Evolutionary conservation across 2,797 vertebrate genomes (phyloP).

Genomic region (Bradypodion ventrale): DNA sequence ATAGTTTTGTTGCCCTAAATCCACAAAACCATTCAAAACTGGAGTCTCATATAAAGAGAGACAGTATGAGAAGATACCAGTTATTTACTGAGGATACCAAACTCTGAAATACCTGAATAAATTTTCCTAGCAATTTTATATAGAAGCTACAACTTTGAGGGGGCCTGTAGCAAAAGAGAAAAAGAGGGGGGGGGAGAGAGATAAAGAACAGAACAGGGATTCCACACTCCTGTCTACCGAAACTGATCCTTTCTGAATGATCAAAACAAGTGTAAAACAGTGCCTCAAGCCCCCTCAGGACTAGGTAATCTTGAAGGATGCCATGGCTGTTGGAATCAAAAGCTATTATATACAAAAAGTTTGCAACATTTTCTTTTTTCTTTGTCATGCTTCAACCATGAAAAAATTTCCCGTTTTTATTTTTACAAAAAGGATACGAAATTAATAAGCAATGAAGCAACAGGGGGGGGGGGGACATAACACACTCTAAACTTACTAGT

Average conservation of each 20-base stretch:
- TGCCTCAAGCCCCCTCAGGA: background rate
- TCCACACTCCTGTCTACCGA: background rate
- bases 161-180: background rate
- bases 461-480: conserved; percentile 4
- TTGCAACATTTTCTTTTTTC: background rate
- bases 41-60: background rate
- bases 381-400: background rate
- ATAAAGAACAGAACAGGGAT: background rate
- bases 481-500: conserved; percentile 77
- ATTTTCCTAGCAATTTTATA: background rate
- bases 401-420: conserved; percentile 29
- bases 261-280: background rate
- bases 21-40: background rate
- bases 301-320: background rate
- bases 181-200: too few species aligned
- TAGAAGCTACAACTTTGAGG: background rate
- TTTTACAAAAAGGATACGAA: conserved; percentile 21
- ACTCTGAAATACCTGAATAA: background rate
- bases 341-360: background rate
- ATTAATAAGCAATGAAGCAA: background rate
- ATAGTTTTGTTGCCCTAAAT: background rate
- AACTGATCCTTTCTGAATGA: background rate
- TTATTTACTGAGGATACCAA: background rate
- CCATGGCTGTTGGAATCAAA: background rate
- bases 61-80: too few species aligned